phyloP scores from a whole-genome alignment of 2,888 invertebrate species.

The Bellardia pandia region DNA sequence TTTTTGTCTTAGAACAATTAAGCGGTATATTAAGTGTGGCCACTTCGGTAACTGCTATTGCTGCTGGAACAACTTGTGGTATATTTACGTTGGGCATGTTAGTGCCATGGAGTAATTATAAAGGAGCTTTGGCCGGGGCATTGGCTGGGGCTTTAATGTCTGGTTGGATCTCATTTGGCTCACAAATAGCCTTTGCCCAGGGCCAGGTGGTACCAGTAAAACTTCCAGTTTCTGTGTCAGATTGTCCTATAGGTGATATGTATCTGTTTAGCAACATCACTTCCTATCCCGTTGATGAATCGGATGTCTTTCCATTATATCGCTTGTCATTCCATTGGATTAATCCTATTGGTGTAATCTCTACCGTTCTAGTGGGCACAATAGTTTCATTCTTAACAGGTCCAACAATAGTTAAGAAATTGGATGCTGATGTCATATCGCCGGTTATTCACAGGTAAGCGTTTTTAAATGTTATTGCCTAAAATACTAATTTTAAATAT shows the following conservation, averaged over 20 bases:
- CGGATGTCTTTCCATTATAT: slow-evolving; percentile 89
- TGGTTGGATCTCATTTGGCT: slow-evolving; percentile 88
- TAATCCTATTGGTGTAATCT: slow-evolving; percentile 88
- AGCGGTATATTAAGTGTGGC: slow-evolving; percentile 91
- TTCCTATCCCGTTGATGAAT: slow-evolving; percentile 84
- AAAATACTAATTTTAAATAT: too few relatives aligned
- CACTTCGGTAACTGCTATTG: slow-evolving; percentile 92
- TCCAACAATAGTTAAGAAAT: slow-evolving; percentile 84
- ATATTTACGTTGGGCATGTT: slow-evolving; percentile 93
- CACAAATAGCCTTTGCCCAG: slow-evolving; percentile 87
- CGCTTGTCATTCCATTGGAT: slow-evolving; percentile 93
- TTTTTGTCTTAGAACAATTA: slow-evolving; percentile 89
- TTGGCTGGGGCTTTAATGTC: slow-evolving; percentile 87
- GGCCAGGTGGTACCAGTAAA: slow-evolving; percentile 86
- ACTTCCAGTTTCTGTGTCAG: slow-evolving; percentile 85
- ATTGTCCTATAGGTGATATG: slow-evolving; percentile 79
- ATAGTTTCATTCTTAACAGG: slow-evolving; percentile 87
- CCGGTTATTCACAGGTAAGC: slow-evolving; percentile 86
- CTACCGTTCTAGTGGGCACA: slow-evolving; percentile 89
- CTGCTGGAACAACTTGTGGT: slow-evolving; percentile 92
- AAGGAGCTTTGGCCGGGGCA: slow-evolving; percentile 87
- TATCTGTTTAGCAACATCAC: slow-evolving; percentile 74
- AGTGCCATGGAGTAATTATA: slow-evolving; percentile 91
- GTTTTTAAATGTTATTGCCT: too few relatives aligned
- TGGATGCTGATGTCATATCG: slow-evolving; percentile 87